Evolutionary conservation across 2,888 invertebrate genomes (phyloP), one percentile per base, ranked within the genome.

Genomic region (Meteorus cinctellus): DNA sequence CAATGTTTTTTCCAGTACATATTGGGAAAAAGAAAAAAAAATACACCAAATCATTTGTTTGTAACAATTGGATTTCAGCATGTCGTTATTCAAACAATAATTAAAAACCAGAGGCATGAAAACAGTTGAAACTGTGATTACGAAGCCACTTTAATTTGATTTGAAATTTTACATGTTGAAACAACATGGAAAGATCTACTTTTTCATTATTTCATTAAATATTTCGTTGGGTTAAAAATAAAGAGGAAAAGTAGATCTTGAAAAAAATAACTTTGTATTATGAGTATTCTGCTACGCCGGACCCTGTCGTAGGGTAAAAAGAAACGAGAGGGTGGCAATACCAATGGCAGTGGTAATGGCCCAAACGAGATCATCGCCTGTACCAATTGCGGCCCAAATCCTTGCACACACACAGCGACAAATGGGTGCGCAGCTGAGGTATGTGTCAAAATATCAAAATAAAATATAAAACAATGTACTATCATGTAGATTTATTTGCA

Each of bases 391-490:
- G 93, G 93, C 84, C 94, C 95, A 67, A 95, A 95, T 86, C 94
- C 95, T 41, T 96, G 96, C 89, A 96, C 96, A 75, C 96, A 96
- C 90, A 94, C 96, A 75, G 93, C 95, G 76, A 96, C 96, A 89
- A 96, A 96, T 88, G 96, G 96, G 86, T 96, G 96, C 87, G 95
- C 96, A 76, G 92, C 95, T 81, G 96, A 96, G 95, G 96, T 96
- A 93, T 91, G 84, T 84, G 80, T 69, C 63, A 5, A 71, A 68
- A 72, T 16, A 31, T 55, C 36, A 3, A 12, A 45, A 27, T 4
- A 41, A 19, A 19, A 36, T 10, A 16, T 16, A 1, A 31, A 16
- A 34, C 14, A 31, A 16, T 31, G 2, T n/a, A 31, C 4, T 8
- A 60, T 27, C 19, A 14, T 29, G 19, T 60, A 29, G 6, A 10